A percentile compares a stretch with the other conserved stretches of the same genome.
These are phyloP conservation scores for Lagopus muta DNA, from an alignment of 2,113 vertebrate genomes.

Conservation along the genomic window DNA sequence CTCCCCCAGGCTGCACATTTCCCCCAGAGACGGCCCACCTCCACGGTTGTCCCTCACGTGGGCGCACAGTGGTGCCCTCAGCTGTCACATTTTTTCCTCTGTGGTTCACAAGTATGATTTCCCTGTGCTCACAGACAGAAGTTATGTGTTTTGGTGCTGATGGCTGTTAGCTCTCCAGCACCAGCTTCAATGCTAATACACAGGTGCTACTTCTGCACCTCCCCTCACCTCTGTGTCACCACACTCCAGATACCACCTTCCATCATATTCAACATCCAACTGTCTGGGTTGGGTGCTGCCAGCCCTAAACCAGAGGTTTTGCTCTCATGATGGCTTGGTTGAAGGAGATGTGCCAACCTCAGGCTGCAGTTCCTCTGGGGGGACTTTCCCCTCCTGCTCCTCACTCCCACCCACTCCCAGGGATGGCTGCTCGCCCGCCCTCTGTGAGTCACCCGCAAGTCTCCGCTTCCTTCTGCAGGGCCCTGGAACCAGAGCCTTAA, in stretches of 20 bases:
- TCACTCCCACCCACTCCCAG: not conserved
- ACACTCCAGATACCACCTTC: not conserved
- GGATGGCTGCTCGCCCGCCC: not conserved
- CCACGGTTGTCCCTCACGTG: no score
- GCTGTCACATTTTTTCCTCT: not conserved
- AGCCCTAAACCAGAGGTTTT: not conserved
- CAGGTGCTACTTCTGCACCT: not conserved
- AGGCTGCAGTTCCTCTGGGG: not conserved
- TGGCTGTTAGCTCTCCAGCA: not conserved
- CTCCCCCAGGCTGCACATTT: rapidly evolving
- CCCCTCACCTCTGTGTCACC: not conserved
- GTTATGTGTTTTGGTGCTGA: not conserved
- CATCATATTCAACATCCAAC: not conserved
- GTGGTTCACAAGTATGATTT: not conserved
- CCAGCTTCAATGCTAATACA: not conserved
- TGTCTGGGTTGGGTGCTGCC: not conserved
- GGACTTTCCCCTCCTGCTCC: not conserved
- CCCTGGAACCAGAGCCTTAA: constrained; percentile 22
- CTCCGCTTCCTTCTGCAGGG: constrained; percentile 26
- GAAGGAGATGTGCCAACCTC: not conserved
- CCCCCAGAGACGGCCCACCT: not conserved
- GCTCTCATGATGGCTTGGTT: not conserved
- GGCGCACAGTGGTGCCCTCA: not conserved
- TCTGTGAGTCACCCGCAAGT: constrained; percentile 32
- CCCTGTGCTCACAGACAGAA: not conserved